These are phyloP conservation scores for Epinephelus cyanopodus DNA, from an alignment of 2,113 vertebrate species.

Conservation along the genomic window DNA sequence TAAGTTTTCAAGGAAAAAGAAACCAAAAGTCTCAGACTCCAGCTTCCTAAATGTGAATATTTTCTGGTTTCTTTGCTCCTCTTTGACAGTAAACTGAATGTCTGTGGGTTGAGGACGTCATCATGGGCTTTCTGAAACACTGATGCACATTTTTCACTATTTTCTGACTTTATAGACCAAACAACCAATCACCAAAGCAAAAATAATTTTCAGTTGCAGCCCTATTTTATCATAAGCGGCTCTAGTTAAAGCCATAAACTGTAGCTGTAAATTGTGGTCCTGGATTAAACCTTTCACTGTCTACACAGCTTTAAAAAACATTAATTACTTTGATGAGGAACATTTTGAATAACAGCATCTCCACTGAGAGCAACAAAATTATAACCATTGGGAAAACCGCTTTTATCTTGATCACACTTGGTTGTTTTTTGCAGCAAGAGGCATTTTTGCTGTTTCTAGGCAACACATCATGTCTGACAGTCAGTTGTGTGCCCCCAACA, in stretches of 20 bases:
- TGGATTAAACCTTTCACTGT: background rate
- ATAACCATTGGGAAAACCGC: background rate
- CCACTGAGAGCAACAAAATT: background rate
- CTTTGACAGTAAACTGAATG: too few species aligned
- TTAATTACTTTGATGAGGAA: background rate
- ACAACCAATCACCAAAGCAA: too few species aligned
- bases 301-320: background rate
- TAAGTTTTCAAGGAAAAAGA: too few species aligned
- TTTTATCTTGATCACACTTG: background rate
- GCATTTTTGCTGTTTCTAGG: conserved; percentile 39
- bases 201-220: too few species aligned
- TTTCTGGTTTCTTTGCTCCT: too few species aligned
- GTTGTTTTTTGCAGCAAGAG: background rate
- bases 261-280: background rate
- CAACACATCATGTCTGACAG: conserved; percentile 22
- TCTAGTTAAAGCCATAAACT: background rate
- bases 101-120: too few species aligned
- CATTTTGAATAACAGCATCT: background rate
- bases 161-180: too few species aligned
- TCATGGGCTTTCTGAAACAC: too few species aligned
- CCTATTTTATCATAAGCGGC: background rate
- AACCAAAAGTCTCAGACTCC: too few species aligned
- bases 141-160: too few species aligned
- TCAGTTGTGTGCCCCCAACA: background rate
- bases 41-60: too few species aligned